phyloP scores from a whole-genome alignment of 2,797 vertebrate species.

The Cryptoprocta ferox region DNA sequence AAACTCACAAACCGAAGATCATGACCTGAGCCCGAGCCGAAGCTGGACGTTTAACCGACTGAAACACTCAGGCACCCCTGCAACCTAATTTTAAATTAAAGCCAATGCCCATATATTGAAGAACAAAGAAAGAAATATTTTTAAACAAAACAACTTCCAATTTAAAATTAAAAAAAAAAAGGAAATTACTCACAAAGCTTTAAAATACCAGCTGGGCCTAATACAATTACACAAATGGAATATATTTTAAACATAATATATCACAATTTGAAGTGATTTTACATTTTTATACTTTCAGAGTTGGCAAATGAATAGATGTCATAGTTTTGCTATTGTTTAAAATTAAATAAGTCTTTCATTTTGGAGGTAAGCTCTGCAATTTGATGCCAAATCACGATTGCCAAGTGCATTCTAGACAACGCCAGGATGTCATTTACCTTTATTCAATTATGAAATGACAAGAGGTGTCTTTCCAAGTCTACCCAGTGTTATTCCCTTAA shows the following conservation, averaged over 20 bases:
- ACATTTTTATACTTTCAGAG: constrained; percentile 70
- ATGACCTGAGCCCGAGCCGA: too few species aligned
- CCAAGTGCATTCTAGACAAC: not conserved
- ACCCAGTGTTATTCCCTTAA: constrained; percentile 20
- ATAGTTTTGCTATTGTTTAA: constrained; percentile 75
- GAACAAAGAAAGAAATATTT: not conserved
- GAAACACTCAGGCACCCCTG: not conserved
- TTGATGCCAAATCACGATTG: constrained; percentile 59
- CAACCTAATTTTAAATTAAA: constrained; percentile 56
- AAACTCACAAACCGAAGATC: too few species aligned
- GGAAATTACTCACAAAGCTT: constrained; percentile 35
- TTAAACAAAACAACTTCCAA: not conserved
- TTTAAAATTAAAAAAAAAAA: not conserved
- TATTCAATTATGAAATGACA: constrained; percentile 68
- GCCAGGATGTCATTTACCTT: constrained; percentile 57
- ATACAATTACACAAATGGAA: constrained; percentile 63
- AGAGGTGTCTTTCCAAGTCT: constrained; percentile 57
- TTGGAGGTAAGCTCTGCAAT: constrained; percentile 66
- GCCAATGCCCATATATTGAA: not conserved
- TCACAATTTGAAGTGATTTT: constrained; percentile 56
- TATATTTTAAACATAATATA: constrained; percentile 65
- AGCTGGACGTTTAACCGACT: too few species aligned
- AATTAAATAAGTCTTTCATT: constrained; percentile 70
- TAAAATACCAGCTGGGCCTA: constrained; percentile 58
- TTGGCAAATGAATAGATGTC: constrained; percentile 74